Evolutionary conservation across 2,888 invertebrate genomes (phyloP), one percentile per base, ranked within the genome.

Genomic region (Drosophila ochracea): DNA sequence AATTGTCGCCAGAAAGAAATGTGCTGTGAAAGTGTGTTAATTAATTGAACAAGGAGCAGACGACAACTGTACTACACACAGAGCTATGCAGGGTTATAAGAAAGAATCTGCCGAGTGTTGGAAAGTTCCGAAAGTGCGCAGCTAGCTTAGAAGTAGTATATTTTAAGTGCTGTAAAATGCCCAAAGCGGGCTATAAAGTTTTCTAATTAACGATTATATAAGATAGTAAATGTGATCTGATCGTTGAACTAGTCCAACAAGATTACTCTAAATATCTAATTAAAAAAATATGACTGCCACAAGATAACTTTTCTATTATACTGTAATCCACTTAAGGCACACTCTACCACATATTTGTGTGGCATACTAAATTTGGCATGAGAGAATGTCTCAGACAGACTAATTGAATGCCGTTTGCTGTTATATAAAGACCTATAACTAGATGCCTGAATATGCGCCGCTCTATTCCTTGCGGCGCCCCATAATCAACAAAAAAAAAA

Each of bases 1-100:
- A 77, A 64, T 76, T 70, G 81, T 80, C 84, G 83, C 74, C 75
- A 76, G 83, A 89, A 85, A 90, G 86, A 86, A 89, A 90, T 81
- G 64, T 70, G 66, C 77, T 88, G 87, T 85, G 90, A 87, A 87
- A 87, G 87, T 87, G 78, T 89, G 84, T 86, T 87, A 87, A 87
- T 87, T 87, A 87, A 90, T 84, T 73, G 66, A 84, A 64, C 73
- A 75, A 64, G 64, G 55, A 68, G 68, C 63, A 67, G 71, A 68
- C 30, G 71, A 68, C 33, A 58, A 50, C 63, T 59, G 49, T 49
- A 59, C 64, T 57, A n/a, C 9, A n/a, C 9, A n/a, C 37, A 28
- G 21, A 41, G 28, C 47, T 47, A 52, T 59, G 60, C 21, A 58
- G 68, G 47, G 53, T 31, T 47, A 41, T 21, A 53, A 53, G 47